Evolutionary conservation across 2,888 invertebrate species (phyloP), one percentile per base, ranked within the genome.

Genomic region (Harmothoe impar): DNA sequence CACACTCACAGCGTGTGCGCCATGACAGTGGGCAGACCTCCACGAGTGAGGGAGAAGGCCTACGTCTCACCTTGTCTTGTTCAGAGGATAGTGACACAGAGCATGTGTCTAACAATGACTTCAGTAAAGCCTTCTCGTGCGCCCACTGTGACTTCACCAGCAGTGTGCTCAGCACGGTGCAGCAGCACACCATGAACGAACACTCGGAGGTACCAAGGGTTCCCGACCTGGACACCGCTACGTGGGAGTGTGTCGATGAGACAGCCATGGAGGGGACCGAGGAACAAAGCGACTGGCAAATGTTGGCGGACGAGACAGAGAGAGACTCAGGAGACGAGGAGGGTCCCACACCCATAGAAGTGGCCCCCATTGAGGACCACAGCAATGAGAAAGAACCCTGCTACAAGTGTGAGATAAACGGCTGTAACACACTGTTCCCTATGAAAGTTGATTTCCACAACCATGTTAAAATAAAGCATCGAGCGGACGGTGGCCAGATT

Each of bases 91-190:
- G 43, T 43, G 81, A 81, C 20, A 20, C 5, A 15, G 43, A 81
- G 23, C 15, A 25, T 25, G 35, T 0, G 3, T 1, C 17, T n/a
- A 12, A 33, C 15, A 20, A 35, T 17, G n/a, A 81, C 7, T 23
- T 17, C 1, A 31, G 31, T 25, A 77, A 31, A 17, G 29, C 31
- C 20, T 81, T 81, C 43, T 81, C 33, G 35, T 81, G 81, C 20
- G 81, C 35, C 10, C 81, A 81, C 20, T 81, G 81, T 43, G 81
- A 81, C 35, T 81, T 81, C n/a, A 33, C 33, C 1, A 35, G 81
- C 20, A 25, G 25, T 17, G 43, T 81, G 0, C 81, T 81, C 43
- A 81, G 43, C 20, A n/a, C 33, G 0, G 81, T 81, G 33, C 81
- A 81, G 43, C 81, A 43, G 43, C 81, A 81, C 43, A 81, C 81